Evolutionary conservation across 2,797 vertebrate species (phyloP), one percentile per base, ranked within the genome.

Genomic region (Amphiprion clarkii): DNA sequence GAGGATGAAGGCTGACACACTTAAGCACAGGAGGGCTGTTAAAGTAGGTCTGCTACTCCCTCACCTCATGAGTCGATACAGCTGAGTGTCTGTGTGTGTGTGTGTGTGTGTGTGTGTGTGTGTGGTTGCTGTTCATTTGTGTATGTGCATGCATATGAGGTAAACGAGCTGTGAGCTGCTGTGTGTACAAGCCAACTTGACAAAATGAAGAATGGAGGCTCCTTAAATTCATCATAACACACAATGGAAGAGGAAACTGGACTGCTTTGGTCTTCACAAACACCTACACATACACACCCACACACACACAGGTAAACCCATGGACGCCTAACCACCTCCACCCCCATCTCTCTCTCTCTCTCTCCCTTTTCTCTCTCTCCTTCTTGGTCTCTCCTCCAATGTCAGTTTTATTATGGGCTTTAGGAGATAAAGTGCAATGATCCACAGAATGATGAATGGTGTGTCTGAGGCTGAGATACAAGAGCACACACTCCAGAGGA

Each of bases 351-450:
- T 76, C 67, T 82, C 39, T 66, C 86, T 74, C 87, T 58, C 65
- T 36, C 68, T 53, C 58, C 73, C 49, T 67, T 67, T 73, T 78
- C 72, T 61, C 71, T 40, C 69, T 67, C 74, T 77, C 78, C 72
- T 73, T 73, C 81, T 86, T 86, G 92, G 87, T 82, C 89, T 89
- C 85, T 70, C 64, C 85, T 90, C 92, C 93, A 91, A 88, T 95
- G 94, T 95, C 94, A 95, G 92, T 95, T 95, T 95, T 96, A 95
- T 95, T 94, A 96, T 58, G 88, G 91, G 94, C 94, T 95, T 96
- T 91, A 93, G 95, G 95, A 94, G 93, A 95, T 85, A 95, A 95
- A 95, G 95, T 90, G 89, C 93, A 95, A 95, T 81, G 89, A 95
- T 94, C 94, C 93, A 90, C 90, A 92, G 90, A 94, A 96, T 97